phyloP scores from a whole-genome alignment of 2,797 vertebrate species.

The Semaprochilodus insignis region DNA sequence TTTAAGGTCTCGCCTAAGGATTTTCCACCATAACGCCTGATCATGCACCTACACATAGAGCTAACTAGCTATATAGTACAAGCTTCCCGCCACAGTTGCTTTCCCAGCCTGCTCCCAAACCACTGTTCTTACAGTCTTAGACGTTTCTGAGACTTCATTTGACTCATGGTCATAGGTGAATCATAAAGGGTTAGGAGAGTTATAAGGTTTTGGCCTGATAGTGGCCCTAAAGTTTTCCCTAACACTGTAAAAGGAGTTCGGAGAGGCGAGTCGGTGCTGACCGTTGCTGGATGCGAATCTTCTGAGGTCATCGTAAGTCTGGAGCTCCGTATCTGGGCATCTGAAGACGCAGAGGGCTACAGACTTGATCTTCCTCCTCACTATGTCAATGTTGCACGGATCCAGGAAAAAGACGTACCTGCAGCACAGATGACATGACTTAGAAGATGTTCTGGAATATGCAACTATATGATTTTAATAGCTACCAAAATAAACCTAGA shows the following conservation, averaged over 20 bases:
- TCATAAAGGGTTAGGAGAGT: not conserved
- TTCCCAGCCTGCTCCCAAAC: no score
- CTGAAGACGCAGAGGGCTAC: conserved; percentile 90
- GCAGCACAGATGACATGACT: not conserved
- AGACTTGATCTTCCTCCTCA: conserved; percentile 89
- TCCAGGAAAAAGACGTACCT: conserved; percentile 98
- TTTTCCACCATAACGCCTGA: not conserved
- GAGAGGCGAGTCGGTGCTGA: conserved; percentile 71
- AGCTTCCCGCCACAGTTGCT: not conserved
- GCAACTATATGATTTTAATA: no score
- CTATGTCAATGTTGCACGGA: conserved; percentile 92
- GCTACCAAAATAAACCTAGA: no score
- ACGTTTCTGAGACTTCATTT: no score
- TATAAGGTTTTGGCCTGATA: not conserved
- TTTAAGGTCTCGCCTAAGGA: not conserved
- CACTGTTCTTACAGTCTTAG: no score
- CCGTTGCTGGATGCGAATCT: conserved; percentile 89
- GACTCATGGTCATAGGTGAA: not conserved
- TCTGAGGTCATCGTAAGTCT: conserved; percentile 82
- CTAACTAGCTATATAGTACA: not conserved
- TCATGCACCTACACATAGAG: no score
- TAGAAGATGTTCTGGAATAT: no score
- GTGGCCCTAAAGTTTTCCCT: no score
- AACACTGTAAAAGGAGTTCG: not conserved
- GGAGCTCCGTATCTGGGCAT: conserved; percentile 85